These are phyloP conservation scores for Harpalus rubripes DNA, from an alignment of 2,888 invertebrate genomes.

Conservation along the genomic window DNA sequence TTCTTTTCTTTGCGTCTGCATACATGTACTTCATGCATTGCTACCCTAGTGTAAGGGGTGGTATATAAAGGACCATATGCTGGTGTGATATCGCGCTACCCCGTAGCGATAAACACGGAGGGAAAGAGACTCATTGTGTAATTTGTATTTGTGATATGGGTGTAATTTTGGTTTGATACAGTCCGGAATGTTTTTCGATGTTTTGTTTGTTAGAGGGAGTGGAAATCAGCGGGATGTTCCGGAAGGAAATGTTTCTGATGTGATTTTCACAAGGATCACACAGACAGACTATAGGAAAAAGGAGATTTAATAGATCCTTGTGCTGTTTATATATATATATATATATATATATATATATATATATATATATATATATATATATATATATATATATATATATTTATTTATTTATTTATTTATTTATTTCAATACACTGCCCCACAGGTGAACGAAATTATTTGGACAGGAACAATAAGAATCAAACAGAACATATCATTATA, in stretches of 20 bases:
- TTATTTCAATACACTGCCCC: no score
- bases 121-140: conserved; percentile 21
- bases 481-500: no score
- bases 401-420: no score
- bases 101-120: conserved; percentile 38
- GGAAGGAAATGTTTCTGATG: neutral
- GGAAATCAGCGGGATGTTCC: conserved; percentile 37
- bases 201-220: conserved; percentile 27
- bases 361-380: no score
- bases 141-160: conserved; percentile 52
- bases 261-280: neutral
- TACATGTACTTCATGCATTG: neutral
- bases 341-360: no score
- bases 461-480: no score
- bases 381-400: no score
- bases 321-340: no score
- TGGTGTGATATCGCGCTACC: conserved; percentile 28
- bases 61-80: conserved; percentile 26
- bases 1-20: conserved; percentile 47
- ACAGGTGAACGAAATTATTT: no score
- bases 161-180: conserved; percentile 53
- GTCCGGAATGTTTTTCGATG: conserved; percentile 29
- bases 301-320: no score
- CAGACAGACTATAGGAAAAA: neutral
- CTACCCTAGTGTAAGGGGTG: conserved; percentile 29